Base-by-base conservation (phyloP, 1,140 invertebrate species). In the Epicauta chinensis region DNA sequence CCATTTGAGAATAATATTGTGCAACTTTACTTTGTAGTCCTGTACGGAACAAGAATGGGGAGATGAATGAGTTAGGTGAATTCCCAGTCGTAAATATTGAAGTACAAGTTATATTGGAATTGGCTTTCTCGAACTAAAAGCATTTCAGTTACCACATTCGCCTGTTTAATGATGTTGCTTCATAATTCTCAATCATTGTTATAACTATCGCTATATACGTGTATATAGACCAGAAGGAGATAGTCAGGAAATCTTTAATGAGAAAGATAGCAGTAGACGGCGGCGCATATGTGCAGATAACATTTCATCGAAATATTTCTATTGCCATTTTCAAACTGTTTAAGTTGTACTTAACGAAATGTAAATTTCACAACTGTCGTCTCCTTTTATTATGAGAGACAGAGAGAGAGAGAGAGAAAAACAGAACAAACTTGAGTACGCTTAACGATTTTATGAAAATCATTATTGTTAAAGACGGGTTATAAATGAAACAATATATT, bases 61-160 rank as follows among this genome's bases (percentile, higher is more conserved):
- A 29, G 38, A 47, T 37, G 34, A 37, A 47, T 29, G 34, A 47
- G 38, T 38, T 34, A 36, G 45, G 45, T 47, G 17, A 47, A 47
- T 47, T 23, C 23, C 34, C 45, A 13, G 45, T 29, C 45, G 45
- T 47, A 47, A 47, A 47, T 47, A 47, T 47, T 47, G 45, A 23
- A 47, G 45, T 46, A n/a, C 23, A 47, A 47, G 45, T 47, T 47
- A 37, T 47, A 47, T 47, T 47, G 45, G 45, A 47, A 34, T 47
- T 47, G 17, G 45, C 45, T 47, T 47, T 47, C 45, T 36, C 16
- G 34, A 38, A 47, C 14, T 37, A 37, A 47, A 37, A 47, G 45
- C 45, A 37, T 47, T 34, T 47, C 36, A 37, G 36, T 47, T 35
- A 47, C 37, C 34, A 5, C 23, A 23, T 23, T 23, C 23, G 23